phyloP scores from a whole-genome alignment of 2,888 invertebrate genomes.

The Acanthosepion lycidas region DNA sequence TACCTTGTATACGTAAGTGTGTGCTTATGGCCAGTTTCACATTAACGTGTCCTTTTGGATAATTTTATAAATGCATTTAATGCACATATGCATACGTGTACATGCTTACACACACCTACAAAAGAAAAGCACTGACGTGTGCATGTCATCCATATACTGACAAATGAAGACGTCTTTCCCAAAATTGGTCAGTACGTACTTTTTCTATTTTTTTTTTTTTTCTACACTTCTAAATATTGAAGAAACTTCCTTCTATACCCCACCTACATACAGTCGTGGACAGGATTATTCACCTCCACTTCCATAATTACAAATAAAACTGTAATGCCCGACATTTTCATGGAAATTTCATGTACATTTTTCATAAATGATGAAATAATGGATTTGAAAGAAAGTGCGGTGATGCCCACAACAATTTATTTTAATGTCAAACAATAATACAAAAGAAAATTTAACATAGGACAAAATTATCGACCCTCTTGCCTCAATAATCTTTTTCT shows the following conservation, averaged over 20 bases:
- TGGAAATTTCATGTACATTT: no score
- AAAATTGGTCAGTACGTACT: not conserved
- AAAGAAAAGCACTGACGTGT: not conserved
- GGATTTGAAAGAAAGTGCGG: no score
- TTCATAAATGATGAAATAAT: no score
- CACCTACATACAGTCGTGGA: not conserved
- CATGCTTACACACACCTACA: not conserved
- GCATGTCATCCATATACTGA: not conserved
- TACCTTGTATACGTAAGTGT: not conserved
- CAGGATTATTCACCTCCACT: no score
- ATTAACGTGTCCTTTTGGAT: not conserved
- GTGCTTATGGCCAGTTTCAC: conserved; percentile 33
- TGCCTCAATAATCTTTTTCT: no score
- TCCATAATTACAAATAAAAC: no score
- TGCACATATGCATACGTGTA: not conserved
- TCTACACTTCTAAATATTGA: not conserved
- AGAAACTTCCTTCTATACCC: not conserved
- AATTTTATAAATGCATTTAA: conserved; percentile 3
- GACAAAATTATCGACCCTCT: no score
- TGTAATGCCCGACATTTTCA: no score
- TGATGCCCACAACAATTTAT: no score
- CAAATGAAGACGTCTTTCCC: not conserved
- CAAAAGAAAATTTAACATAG: no score
- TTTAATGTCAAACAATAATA: no score
- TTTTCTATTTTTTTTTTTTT: not conserved